Base-by-base conservation (phyloP, 2,797 vertebrate genomes). In the Cirrhinus mrigala region DNA sequence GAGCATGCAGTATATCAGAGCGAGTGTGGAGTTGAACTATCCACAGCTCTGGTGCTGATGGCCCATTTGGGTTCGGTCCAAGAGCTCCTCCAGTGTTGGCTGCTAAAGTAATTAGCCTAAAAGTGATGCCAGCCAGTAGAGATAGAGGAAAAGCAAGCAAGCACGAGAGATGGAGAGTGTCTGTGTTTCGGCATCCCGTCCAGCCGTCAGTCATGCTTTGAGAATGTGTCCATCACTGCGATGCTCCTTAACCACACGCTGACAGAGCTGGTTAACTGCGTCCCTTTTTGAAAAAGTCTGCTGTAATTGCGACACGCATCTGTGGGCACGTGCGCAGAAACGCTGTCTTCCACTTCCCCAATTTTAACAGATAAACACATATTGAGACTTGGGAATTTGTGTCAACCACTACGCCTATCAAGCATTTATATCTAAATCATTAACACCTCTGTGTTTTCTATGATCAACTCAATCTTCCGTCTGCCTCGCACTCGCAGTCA, bases 161-260 rank as follows among this genome's bases (percentile, higher is more conserved):
- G 82, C 82, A 58, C 37, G 56, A 79, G 79, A 82, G 75, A 68
- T 74, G 66, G 50, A 56, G 82, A 62, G 69, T 22, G 76, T 66
- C 54, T 77, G 81, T 78, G 60, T 75, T 80, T 84, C 60, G 84
- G 79, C 94, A 91, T 90, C 93, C 91, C 93, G 93, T 95, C 92
- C 90, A 94, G 95, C 94, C 94, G 94, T 95, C 95, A 96, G 92
- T 96, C 94, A 95, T 94, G 95, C 93, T 96, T 96, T 94, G 92
- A 94, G 94, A 94, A 95, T 94, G 92, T 95, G 94, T 94, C 94
- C 94, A 92, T 96, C 94, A 95, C 90, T 1, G 40, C 54, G 69
- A 54, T 85, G 82, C 89, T 90, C 88, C 90, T 87, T 85, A 90
- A 90, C 87, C 85, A 88, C 90, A 87, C 40, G 79, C 87, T 91